A percentile compares a stretch with the other conserved stretches of the same genome.
Evolutionary conservation across 2,797 vertebrate species (phyloP).

Genomic region (Micropoecilia bifurca): DNA sequence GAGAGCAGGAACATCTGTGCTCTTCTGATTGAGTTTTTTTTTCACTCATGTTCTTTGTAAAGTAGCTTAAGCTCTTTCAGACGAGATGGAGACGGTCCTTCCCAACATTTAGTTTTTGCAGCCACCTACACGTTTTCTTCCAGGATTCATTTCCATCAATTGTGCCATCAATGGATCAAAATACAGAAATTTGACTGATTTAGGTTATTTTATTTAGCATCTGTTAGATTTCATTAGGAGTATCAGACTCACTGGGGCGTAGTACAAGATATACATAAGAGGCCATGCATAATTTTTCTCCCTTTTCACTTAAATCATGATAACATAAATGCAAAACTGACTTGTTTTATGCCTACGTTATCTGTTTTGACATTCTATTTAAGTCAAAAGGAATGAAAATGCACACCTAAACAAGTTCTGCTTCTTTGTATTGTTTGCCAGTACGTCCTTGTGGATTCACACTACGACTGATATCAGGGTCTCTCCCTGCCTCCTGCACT

Average conservation of each 20-base stretch:
- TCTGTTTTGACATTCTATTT: not conserved
- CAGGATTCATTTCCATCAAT: no score
- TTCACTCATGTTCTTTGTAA: no score
- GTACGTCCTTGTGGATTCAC: not conserved
- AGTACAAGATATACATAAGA: not conserved
- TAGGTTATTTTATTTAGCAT: no score
- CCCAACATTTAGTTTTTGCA: no score
- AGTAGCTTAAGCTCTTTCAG: no score
- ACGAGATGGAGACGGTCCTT: no score
- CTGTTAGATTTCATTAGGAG: not conserved
- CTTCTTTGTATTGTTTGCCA: not conserved
- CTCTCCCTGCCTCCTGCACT: constrained; percentile 21
- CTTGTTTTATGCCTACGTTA: not conserved
- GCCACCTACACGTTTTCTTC: no score
- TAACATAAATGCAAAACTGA: not conserved
- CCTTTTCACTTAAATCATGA: not conserved
- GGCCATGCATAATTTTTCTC: not conserved
- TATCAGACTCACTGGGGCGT: not conserved
- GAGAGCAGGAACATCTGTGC: no score
- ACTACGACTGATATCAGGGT: constrained; percentile 7
- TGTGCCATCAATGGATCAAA: no score
- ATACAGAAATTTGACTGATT: no score
- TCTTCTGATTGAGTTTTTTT: no score
- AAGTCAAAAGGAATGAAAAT: not conserved
- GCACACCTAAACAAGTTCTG: not conserved